Conservation (phyloP, 2,888 invertebrate species). For the Cecidostiba fungosa region DNA sequence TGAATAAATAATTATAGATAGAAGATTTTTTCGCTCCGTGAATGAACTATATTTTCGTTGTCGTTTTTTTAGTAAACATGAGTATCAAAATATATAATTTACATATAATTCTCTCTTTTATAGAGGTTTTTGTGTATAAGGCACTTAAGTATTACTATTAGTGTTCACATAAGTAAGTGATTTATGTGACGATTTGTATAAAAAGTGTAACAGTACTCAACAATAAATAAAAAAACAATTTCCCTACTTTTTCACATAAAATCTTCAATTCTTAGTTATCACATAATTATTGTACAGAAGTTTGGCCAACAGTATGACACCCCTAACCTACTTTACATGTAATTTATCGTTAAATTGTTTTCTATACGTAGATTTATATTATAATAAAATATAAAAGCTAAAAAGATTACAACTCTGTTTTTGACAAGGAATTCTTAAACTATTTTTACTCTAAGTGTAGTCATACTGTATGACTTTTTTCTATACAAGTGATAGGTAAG, state of each 20-base stretch:
- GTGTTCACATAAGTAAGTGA: background rate
- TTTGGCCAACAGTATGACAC: background rate
- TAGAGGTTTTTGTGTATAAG: background rate
- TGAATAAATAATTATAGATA: background rate
- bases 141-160: background rate
- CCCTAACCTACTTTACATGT: background rate
- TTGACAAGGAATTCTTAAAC: background rate
- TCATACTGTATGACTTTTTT: background rate
- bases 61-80: background rate
- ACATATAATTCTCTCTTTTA: background rate
- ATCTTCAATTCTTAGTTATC: background rate
- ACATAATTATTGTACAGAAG: background rate
- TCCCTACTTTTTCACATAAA: background rate
- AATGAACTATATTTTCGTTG: background rate
- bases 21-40: background rate
- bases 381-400: too few relatives aligned
- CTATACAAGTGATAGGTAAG: background rate
- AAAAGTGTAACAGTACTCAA: background rate
- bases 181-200: background rate
- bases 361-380: too few relatives aligned
- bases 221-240: background rate
- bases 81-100: background rate
- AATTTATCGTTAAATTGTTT: too few relatives aligned
- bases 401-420: background rate
- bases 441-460: background rate